These are phyloP conservation scores for Brachyrhaphis roseni DNA, from an alignment of 2,797 vertebrate species.

Conservation along the genomic window DNA sequence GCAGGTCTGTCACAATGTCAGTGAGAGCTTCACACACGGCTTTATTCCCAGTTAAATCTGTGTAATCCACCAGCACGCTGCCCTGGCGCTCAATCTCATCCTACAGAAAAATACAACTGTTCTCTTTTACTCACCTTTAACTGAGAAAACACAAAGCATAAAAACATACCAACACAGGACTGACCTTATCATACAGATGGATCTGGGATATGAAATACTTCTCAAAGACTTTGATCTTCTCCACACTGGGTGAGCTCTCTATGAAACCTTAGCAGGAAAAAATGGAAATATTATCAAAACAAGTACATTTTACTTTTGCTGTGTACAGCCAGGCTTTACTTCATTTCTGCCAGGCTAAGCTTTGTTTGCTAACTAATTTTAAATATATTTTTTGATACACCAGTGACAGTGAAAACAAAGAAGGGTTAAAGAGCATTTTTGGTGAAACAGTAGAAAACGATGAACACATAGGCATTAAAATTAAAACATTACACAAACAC, in stretches of 20 bases:
- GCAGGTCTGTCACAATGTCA: conserved; percentile 82
- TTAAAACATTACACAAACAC: not conserved
- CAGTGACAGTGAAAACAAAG: no score
- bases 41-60: conserved; percentile 83
- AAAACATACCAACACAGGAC: conserved; percentile 21
- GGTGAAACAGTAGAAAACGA: no score
- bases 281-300: not conserved
- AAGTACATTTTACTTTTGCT: not conserved
- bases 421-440: no score
- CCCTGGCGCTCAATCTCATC: conserved; percentile 98
- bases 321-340: not conserved
- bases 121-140: not conserved
- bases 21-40: conserved; percentile 76
- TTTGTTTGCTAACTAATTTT: no score
- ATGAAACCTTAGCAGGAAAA: conserved; percentile 83
- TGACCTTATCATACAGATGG: conserved; percentile 94
- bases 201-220: conserved; percentile 89
- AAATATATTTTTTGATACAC: no score
- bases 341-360: no score
- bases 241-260: conserved; percentile 84
- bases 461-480: no score
- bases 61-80: conserved; percentile 94
- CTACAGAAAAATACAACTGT: conserved; percentile 63
- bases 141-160: not conserved
- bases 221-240: conserved; percentile 94